A percentile compares a stretch with the other conserved stretches of the same genome.
phyloP scores from a whole-genome alignment of 2,113 vertebrate genomes.

The Cromileptes altivelis region DNA sequence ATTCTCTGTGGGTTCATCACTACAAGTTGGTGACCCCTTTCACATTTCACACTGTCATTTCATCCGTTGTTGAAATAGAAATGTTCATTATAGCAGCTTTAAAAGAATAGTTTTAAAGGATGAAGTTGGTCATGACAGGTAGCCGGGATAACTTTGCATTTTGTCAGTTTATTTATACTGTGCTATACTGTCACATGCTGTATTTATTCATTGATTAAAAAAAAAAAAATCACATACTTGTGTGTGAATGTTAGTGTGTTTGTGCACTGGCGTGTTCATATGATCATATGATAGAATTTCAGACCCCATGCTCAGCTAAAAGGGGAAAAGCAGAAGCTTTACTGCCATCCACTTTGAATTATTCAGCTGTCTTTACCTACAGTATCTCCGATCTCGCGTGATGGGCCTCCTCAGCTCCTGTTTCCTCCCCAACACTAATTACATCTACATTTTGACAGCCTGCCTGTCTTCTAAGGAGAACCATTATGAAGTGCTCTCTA shows the following conservation, averaged over 20 bases:
- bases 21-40: too few relatives aligned
- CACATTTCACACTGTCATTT: too few relatives aligned
- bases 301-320: background rate
- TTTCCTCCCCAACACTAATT: constrained; percentile 76
- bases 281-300: background rate
- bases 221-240: background rate
- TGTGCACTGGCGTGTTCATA: background rate
- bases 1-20: background rate
- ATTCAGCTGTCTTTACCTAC: constrained; percentile 68
- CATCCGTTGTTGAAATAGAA: background rate
- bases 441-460: constrained; percentile 56
- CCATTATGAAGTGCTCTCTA: constrained; percentile 60
- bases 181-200: background rate
- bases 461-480: constrained; percentile 22
- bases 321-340: constrained; percentile 1
- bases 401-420: constrained; percentile 62
- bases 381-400: constrained; percentile 48
- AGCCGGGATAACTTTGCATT: too few relatives aligned
- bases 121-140: too few relatives aligned
- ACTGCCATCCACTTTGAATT: constrained; percentile 62
- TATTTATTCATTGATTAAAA: background rate
- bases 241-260: background rate
- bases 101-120: too few relatives aligned
- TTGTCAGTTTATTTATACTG: too few relatives aligned
- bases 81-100: too few relatives aligned